Percentiles rank a stretch among this genome's conserved stretches.
phyloP scores from a whole-genome alignment of 2,113 vertebrate genomes.

The Plectropomus leopardus region DNA sequence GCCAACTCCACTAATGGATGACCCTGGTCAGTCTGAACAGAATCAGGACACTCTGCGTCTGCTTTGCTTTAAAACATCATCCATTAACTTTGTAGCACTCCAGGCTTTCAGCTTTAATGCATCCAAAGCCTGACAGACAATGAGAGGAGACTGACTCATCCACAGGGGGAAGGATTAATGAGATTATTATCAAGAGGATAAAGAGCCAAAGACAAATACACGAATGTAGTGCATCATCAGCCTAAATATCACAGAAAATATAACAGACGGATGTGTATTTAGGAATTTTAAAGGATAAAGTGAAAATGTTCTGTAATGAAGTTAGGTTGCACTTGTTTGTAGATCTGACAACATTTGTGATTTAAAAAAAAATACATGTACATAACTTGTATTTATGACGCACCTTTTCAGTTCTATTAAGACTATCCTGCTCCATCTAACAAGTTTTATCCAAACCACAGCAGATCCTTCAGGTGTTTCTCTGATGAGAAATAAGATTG shows the following conservation, averaged over 20 bases:
- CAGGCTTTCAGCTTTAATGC: constrained; percentile 27
- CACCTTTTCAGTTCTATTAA: neutral
- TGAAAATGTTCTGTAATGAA: neutral
- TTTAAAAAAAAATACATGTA: neutral
- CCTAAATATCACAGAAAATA: neutral
- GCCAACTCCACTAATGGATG: constrained; percentile 17
- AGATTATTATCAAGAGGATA: constrained; percentile 17
- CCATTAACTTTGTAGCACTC: constrained; percentile 25
- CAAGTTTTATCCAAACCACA: neutral
- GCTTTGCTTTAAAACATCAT: neutral
- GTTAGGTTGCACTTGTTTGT: neutral
- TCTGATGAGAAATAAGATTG: neutral
- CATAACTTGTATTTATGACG: neutral
- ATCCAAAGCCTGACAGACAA: neutral
- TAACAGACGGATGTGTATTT: neutral
- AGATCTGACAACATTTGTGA: neutral
- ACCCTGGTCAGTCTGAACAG: neutral
- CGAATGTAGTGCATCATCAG: neutral
- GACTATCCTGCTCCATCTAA: neutral
- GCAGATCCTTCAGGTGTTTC: neutral
- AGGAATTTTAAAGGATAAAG: neutral
- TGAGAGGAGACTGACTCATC: neutral
- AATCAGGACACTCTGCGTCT: neutral
- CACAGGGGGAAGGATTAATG: constrained; percentile 25
- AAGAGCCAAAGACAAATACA: constrained; percentile 7